These are phyloP conservation scores for Phymorhynchus buccinoides DNA, from an alignment of 1,140 invertebrate genomes.

Conservation along the genomic window DNA sequence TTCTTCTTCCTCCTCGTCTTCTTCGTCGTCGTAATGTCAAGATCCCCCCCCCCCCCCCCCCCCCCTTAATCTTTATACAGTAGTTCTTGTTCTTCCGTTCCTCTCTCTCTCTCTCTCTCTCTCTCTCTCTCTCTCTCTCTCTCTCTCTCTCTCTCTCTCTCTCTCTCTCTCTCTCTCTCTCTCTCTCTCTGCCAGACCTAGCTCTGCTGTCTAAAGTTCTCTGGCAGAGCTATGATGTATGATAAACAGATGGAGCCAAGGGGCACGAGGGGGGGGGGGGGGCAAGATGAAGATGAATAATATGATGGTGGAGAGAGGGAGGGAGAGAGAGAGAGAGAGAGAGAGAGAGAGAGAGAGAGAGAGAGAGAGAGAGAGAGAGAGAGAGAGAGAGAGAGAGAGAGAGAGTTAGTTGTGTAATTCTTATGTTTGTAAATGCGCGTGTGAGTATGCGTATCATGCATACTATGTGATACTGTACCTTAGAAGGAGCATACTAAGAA, in stretches of 20 bases:
- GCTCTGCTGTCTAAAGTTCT: not conserved
- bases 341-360: not conserved
- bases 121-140: not conserved
- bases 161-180: not conserved
- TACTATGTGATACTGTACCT: too few species aligned
- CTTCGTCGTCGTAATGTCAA: too few species aligned
- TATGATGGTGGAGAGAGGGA: too few species aligned
- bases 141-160: not conserved
- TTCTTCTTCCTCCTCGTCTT: not conserved
- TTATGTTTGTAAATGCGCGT: too few species aligned
- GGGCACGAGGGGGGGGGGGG: not conserved
- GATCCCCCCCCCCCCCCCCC: not conserved
- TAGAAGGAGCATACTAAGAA: too few species aligned
- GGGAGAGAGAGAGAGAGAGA: not conserved
- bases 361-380: not conserved
- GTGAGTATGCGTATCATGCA: too few species aligned
- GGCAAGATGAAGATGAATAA: too few species aligned
- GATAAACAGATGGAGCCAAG: not conserved
- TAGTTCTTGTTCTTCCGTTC: not conserved
- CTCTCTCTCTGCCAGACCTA: not conserved
- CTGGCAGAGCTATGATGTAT: not conserved
- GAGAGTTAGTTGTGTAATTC: too few species aligned
- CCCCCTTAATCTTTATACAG: not conserved
- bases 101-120: not conserved
- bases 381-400: conserved; percentile 10